A percentile compares a stretch with the other conserved stretches of the same genome.
Evolutionary conservation across 53 echinoderm and acorn worm species (phyloP).

Genomic region (Mesocentrotus franciscanus): DNA sequence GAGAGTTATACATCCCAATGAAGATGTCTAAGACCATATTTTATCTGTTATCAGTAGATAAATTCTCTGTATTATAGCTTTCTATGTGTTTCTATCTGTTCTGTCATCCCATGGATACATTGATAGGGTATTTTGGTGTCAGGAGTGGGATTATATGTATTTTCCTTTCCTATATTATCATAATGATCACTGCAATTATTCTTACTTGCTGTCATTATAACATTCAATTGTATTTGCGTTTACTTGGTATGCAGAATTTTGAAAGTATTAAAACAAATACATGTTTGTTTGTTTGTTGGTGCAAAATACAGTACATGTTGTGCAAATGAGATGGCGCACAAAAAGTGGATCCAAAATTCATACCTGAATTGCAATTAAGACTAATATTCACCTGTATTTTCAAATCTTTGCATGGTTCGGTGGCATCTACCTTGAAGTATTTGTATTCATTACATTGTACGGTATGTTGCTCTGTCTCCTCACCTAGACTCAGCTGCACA

Average conservation of each 20-base stretch:
- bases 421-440: constrained; percentile 81
- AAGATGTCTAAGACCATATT: background rate
- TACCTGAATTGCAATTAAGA: background rate
- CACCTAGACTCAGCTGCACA: constrained; percentile 70
- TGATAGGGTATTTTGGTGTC: background rate
- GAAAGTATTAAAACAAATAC: no score
- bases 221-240: no score
- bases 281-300: no score
- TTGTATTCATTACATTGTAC: constrained; percentile 72
- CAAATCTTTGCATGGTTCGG: constrained; percentile 83
- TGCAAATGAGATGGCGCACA: background rate
- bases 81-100: background rate
- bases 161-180: background rate
- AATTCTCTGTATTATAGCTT: background rate
- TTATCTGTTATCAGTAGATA: background rate
- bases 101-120: background rate
- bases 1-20: background rate
- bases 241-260: no score
- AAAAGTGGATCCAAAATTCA: no score
- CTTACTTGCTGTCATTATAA: no score
- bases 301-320: no score
- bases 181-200: no score
- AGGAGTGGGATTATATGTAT: background rate
- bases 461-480: constrained; percentile 48
- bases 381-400: constrained; percentile 67